Evolutionary conservation across 2,888 invertebrate species (phyloP).

Genomic region (Sminthurides aquaticus): DNA sequence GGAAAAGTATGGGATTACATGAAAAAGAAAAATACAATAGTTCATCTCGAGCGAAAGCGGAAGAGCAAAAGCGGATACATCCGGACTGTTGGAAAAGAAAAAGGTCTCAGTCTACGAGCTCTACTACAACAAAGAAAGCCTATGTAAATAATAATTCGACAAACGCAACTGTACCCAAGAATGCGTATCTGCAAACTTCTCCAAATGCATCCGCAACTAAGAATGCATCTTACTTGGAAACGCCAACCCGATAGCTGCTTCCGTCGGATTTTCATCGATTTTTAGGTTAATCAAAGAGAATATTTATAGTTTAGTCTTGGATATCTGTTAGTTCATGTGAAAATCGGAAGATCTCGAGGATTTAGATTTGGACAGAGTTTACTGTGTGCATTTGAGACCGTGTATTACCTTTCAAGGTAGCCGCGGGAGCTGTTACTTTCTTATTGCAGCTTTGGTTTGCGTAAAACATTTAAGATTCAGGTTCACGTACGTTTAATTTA

Average conservation of each 20-base stretch:
- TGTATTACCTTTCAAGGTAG: no score
- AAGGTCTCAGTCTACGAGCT: conserved; percentile 46
- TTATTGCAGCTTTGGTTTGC: no score
- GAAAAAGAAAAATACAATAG: conserved; percentile 48
- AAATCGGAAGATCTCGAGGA: no score
- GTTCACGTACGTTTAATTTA: no score
- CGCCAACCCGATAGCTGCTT: background rate
- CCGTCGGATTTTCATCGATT: no score
- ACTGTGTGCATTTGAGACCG: no score
- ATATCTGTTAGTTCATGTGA: no score
- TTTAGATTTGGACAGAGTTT: no score
- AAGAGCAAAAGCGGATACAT: conserved; percentile 49
- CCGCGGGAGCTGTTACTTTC: no score
- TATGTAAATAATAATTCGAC: background rate
- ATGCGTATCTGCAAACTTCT: background rate
- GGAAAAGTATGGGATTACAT: conserved; percentile 48
- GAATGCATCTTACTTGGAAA: background rate
- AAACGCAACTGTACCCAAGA: background rate
- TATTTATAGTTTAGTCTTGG: no score
- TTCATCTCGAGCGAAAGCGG: conserved; percentile 49
- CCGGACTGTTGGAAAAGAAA: conserved; percentile 54
- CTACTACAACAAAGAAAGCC: conserved; percentile 3
- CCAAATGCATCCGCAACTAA: background rate
- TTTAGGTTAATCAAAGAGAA: no score
- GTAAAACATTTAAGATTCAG: no score